Percentiles rank a stretch among this genome's conserved stretches.
These are phyloP conservation scores for Epizoanthus illoricatus DNA, from an alignment of 92 coral and sea anemone genomes.

Conservation along the genomic window DNA sequence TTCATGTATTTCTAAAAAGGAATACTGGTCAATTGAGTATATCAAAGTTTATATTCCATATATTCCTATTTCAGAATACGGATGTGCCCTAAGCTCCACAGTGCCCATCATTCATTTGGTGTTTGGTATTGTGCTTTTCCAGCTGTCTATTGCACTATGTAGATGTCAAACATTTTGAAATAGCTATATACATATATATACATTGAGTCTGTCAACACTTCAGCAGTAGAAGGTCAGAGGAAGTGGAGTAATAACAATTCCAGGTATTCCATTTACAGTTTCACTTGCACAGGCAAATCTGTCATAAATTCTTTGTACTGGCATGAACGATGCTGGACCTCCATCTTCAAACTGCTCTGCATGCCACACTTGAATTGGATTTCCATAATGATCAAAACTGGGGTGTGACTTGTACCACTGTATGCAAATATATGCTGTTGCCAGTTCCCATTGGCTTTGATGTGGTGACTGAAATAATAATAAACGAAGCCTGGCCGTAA, in stretches of 20 bases:
- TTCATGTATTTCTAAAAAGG: too few relatives aligned
- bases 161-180: too few relatives aligned
- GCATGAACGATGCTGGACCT: slow-evolving; percentile 34
- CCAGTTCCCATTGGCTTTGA: slow-evolving; percentile 26
- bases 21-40: too few relatives aligned
- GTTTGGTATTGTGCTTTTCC: too few relatives aligned
- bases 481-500: slow-evolving; percentile 54
- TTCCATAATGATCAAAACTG: slow-evolving; percentile 12
- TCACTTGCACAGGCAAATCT: slow-evolving; percentile 22
- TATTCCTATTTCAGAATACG: too few relatives aligned
- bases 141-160: too few relatives aligned
- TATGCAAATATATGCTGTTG: slow-evolving; percentile 40
- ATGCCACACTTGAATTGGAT: slow-evolving; percentile 40
- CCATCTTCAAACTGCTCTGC: slow-evolving; percentile 7
- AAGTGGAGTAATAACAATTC: slow-evolving; percentile 27
- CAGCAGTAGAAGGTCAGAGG: background rate
- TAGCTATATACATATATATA: too few relatives aligned
- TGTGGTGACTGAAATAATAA: slow-evolving; percentile 45
- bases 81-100: too few relatives aligned
- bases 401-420: slow-evolving; percentile 52
- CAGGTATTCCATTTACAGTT: background rate
- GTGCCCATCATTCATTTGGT: too few relatives aligned
- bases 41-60: too few relatives aligned
- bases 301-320: slow-evolving; percentile 34
- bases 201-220: too few relatives aligned